These are phyloP conservation scores for Mormyrus iriodes DNA, from an alignment of 2,113 vertebrate species.

Conservation along the genomic window DNA sequence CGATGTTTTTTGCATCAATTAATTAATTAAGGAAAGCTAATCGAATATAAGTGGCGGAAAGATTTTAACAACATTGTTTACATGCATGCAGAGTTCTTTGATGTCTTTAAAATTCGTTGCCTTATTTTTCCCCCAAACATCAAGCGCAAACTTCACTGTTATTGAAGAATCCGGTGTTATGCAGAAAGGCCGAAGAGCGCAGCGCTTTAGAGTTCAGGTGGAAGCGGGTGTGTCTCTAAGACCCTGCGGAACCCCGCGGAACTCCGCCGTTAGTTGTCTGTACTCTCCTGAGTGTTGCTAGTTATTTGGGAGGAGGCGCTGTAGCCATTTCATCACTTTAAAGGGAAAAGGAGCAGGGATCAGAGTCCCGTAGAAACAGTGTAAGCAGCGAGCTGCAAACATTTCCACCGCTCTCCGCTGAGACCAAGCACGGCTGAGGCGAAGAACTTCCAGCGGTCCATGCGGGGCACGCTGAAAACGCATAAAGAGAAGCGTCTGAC, in stretches of 20 bases:
- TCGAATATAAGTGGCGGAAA: not conserved
- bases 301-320: slow-evolving; percentile 70
- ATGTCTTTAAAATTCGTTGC: not conserved
- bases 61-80: not conserved
- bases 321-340: slow-evolving; percentile 64
- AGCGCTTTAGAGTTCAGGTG: slow-evolving; percentile 4
- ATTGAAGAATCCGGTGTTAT: not conserved
- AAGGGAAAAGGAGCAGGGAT: slow-evolving; percentile 52
- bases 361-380: slow-evolving; percentile 48
- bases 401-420: slow-evolving; percentile 46
- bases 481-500: slow-evolving; percentile 39
- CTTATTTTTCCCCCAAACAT: not conserved
- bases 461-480: slow-evolving; percentile 41
- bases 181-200: not conserved
- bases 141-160: not conserved
- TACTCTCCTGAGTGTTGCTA: slow-evolving; percentile 60
- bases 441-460: slow-evolving; percentile 58
- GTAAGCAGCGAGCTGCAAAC: slow-evolving; percentile 49
- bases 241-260: slow-evolving; percentile 60
- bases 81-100: not conserved
- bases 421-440: slow-evolving; percentile 33
- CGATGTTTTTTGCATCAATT: not conserved
- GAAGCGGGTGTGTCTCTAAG: slow-evolving; percentile 51
- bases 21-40: not conserved
- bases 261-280: slow-evolving; percentile 57